Percentiles rank a stretch among this genome's conserved stretches.
phyloP scores from a whole-genome alignment of 2,113 vertebrate species.

The Saguinus midas region DNA sequence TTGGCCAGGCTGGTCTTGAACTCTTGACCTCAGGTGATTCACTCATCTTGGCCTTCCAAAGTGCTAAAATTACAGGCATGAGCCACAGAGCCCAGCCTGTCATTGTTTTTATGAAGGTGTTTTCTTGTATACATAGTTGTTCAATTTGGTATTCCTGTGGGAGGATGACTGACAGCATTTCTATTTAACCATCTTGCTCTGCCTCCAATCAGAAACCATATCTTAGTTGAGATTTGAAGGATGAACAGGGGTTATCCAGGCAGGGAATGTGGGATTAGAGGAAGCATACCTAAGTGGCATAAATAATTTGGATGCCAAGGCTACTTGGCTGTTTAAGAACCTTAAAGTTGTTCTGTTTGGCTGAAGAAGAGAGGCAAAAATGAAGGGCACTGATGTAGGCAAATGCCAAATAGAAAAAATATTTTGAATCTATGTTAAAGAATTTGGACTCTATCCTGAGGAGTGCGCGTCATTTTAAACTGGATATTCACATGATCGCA shows the following conservation, averaged over 20 bases:
- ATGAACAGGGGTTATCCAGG: neutral
- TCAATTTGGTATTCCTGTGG: neutral
- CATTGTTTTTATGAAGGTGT: neutral
- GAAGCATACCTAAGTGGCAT: neutral
- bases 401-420: neutral
- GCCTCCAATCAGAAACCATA: neutral
- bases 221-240: neutral
- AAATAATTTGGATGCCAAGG: neutral
- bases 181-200: neutral
- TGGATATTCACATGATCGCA: neutral
- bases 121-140: neutral
- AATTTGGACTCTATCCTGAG: conserved; percentile 3
- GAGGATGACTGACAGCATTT: neutral
- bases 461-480: neutral
- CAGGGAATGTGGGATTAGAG: neutral
- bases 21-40: neutral
- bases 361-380: neutral
- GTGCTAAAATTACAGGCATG: neutral
- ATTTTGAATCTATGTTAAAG: neutral
- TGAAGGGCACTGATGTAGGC: neutral
- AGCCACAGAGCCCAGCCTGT: neutral
- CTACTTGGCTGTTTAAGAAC: neutral
- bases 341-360: neutral
- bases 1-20: neutral
- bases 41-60: neutral